phyloP scores from a whole-genome alignment of 2,797 vertebrate genomes.

The Diplodus sargus region DNA sequence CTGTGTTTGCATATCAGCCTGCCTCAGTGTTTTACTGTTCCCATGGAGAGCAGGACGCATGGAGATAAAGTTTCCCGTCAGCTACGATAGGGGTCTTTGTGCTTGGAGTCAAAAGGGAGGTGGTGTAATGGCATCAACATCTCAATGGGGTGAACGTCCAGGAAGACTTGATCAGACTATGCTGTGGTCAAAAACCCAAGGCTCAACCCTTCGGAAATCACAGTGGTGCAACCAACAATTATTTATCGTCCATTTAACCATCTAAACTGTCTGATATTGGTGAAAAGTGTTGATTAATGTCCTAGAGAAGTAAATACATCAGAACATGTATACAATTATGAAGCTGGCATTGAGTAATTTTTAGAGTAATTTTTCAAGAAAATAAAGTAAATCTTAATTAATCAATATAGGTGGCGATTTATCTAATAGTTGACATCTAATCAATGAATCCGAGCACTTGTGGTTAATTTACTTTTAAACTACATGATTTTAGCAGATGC shows the following conservation, averaged over 20 bases:
- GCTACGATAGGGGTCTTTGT: slow-evolving; percentile 30
- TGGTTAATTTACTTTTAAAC: not conserved
- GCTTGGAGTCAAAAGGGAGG: slow-evolving; percentile 20
- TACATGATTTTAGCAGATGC: not conserved
- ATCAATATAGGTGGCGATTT: too few relatives aligned
- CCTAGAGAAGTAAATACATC: too few relatives aligned
- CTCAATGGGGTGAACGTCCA: slow-evolving; percentile 11
- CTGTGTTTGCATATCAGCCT: slow-evolving; percentile 50
- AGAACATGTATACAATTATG: too few relatives aligned
- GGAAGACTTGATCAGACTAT: slow-evolving; percentile 18
- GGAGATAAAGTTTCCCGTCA: slow-evolving; percentile 63
- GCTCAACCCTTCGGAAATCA: not conserved
- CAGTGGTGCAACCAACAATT: too few relatives aligned
- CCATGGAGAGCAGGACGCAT: slow-evolving; percentile 63
- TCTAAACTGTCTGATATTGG: too few relatives aligned
- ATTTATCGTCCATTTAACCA: too few relatives aligned
- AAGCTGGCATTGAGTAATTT: too few relatives aligned
- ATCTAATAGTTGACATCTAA: too few relatives aligned
- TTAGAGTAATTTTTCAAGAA: too few relatives aligned
- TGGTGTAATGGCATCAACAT: slow-evolving; percentile 23
- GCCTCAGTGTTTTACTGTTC: slow-evolving; percentile 64
- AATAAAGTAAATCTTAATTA: too few relatives aligned
- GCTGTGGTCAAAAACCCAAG: not conserved
- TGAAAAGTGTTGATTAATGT: too few relatives aligned
- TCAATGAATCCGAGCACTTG: too few relatives aligned